A percentile compares a stretch with the other conserved stretches of the same genome.
Evolutionary conservation across 2,888 invertebrate species (phyloP).

Genomic region (Cyaniris semiargus): DNA sequence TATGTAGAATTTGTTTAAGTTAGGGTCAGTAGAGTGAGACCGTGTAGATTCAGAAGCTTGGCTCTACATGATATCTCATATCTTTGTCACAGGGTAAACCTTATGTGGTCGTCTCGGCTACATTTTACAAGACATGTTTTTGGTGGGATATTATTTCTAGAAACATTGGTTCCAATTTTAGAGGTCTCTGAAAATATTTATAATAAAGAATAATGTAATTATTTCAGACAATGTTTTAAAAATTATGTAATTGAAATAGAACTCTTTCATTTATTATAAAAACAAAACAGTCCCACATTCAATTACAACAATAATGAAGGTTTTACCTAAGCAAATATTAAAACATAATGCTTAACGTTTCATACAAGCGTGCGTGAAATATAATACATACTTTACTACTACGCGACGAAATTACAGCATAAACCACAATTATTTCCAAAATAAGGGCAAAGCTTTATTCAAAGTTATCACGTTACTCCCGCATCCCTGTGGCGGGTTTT

Average conservation of each 20-base stretch:
- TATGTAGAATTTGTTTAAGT: no score
- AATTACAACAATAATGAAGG: neutral
- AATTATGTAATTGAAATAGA: neutral
- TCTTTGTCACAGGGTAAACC: no score
- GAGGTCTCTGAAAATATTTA: no score
- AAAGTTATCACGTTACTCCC: conserved; percentile 42
- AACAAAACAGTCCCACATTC: neutral
- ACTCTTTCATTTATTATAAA: neutral
- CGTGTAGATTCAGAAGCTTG: no score
- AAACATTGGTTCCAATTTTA: neutral
- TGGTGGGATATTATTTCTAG: no score
- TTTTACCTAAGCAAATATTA: neutral
- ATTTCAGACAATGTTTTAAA: no score
- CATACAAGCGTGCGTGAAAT: conserved; percentile 48
- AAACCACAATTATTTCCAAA: conserved; percentile 70
- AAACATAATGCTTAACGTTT: neutral
- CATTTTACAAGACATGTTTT: no score
- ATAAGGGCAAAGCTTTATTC: conserved; percentile 52
- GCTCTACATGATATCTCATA: no score
- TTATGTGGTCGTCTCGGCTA: no score
- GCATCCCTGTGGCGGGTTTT: conserved; percentile 37
- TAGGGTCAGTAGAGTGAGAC: no score
- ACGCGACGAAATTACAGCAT: conserved; percentile 68
- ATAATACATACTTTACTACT: conserved; percentile 64
- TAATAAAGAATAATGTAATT: no score